These are phyloP conservation scores for Otis tarda DNA, from an alignment of 2,113 vertebrate genomes.

Conservation along the genomic window DNA sequence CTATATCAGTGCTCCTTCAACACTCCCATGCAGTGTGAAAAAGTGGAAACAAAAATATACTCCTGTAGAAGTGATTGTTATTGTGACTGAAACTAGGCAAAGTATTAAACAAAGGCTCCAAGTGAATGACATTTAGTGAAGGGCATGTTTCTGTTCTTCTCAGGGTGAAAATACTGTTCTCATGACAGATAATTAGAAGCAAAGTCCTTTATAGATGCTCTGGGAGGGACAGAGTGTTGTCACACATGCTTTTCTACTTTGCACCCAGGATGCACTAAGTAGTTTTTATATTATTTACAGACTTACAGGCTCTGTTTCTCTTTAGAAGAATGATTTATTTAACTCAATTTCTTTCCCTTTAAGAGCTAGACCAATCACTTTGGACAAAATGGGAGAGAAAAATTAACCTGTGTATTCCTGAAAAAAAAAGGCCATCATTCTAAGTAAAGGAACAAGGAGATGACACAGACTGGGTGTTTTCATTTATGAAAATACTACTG, in stretches of 20 bases:
- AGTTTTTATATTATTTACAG: background rate
- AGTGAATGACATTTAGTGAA: background rate
- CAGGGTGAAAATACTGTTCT: background rate
- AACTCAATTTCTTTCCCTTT: background rate
- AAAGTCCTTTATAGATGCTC: background rate
- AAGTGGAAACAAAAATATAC: background rate
- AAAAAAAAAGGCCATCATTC: background rate
- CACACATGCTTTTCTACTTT: slow-evolving; percentile 20
- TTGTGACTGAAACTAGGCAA: background rate
- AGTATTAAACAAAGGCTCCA: background rate
- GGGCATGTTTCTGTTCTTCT: background rate
- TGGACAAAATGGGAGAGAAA: background rate
- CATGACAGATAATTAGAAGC: background rate
- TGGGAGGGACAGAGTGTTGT: background rate
- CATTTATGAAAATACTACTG: background rate
- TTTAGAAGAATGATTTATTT: background rate
- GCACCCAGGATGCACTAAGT: background rate
- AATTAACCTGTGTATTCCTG: background rate
- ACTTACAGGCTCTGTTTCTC: background rate
- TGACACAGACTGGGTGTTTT: background rate
- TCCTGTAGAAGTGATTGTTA: background rate
- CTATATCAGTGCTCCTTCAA: background rate
- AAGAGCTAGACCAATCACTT: background rate
- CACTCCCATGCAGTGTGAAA: background rate
- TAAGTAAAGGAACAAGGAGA: background rate